Evolutionary conservation across 2,888 invertebrate species (phyloP).

Genomic region (Xiphydria camelus): DNA sequence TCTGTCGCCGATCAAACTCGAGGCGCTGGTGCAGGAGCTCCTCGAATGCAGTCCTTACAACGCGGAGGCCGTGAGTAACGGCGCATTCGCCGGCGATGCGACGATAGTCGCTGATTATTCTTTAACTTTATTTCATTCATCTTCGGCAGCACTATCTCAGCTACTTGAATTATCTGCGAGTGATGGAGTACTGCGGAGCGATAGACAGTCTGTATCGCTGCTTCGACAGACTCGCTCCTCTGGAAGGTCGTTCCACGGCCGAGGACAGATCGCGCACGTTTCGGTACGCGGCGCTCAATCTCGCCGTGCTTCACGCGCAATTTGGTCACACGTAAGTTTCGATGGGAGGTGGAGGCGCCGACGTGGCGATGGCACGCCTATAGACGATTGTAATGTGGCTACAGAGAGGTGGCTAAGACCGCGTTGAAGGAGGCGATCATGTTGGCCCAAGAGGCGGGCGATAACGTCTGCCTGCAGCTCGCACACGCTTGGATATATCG

Average conservation of each 20-base stretch:
- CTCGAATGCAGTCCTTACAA: conserved; percentile 77
- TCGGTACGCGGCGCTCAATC: conserved; percentile 87
- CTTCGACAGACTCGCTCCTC: conserved; percentile 69
- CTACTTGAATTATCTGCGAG: conserved; percentile 84
- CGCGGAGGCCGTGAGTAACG: conserved; percentile 74
- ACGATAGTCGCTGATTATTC: conserved; percentile 5
- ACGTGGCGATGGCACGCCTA: no score
- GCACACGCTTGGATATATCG: conserved; percentile 82
- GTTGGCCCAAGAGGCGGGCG: conserved; percentile 85
- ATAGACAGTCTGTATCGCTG: conserved; percentile 80
- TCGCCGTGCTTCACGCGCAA: conserved; percentile 85
- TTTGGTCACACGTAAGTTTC: conserved; percentile 75
- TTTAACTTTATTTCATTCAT: conserved; percentile 5
- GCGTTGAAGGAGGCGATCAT: conserved; percentile 86
- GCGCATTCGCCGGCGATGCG: conserved; percentile 9
- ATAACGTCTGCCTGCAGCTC: conserved; percentile 82
- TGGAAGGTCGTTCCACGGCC: conserved; percentile 56
- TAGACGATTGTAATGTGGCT: no score
- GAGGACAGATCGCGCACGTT: conserved; percentile 68
- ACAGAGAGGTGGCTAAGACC: conserved; percentile 75
- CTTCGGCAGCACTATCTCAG: conserved; percentile 79
- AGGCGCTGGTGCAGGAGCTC: conserved; percentile 73
- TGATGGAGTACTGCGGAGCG: conserved; percentile 84
- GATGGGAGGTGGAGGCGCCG: no score
- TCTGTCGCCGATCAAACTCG: conserved; percentile 74